Conservation (phyloP, 2,888 invertebrate genomes). For the Mythimna impura region DNA sequence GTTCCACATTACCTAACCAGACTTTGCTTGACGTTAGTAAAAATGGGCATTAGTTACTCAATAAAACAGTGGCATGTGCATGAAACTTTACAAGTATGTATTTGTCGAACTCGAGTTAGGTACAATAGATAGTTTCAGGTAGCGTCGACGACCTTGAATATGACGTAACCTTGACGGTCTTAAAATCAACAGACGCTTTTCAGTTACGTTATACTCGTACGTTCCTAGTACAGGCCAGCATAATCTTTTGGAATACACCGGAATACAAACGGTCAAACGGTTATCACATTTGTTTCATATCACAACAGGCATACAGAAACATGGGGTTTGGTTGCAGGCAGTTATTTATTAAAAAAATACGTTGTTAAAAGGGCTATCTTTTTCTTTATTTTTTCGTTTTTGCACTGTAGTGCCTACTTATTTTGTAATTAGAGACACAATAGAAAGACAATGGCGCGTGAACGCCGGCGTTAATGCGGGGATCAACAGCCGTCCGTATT, state of each 20-base stretch:
- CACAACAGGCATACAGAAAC: neutral
- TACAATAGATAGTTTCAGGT: conserved; percentile 5
- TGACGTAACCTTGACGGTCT: conserved; percentile 34
- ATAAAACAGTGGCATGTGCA: neutral
- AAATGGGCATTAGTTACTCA: neutral
- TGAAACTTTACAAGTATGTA: neutral
- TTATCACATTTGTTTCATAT: neutral
- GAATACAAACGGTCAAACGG: neutral
- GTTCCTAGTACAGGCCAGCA: neutral
- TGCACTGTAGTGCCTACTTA: no score
- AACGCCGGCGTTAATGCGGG: no score
- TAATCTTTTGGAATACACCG: neutral
- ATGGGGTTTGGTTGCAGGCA: neutral
- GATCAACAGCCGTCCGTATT: no score
- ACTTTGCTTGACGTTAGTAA: neutral
- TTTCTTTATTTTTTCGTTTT: neutral
- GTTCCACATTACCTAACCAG: neutral
- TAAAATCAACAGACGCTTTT: conserved; percentile 4
- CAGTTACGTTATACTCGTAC: neutral
- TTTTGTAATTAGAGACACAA: no score
- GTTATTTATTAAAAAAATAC: neutral
- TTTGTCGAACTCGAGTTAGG: conserved; percentile 5
- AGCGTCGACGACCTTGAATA: neutral
- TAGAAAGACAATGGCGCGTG: no score
- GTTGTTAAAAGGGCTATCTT: neutral